Evolutionary conservation across 2,888 invertebrate species (phyloP).

Genomic region (Rhynchonema sp.): DNA sequence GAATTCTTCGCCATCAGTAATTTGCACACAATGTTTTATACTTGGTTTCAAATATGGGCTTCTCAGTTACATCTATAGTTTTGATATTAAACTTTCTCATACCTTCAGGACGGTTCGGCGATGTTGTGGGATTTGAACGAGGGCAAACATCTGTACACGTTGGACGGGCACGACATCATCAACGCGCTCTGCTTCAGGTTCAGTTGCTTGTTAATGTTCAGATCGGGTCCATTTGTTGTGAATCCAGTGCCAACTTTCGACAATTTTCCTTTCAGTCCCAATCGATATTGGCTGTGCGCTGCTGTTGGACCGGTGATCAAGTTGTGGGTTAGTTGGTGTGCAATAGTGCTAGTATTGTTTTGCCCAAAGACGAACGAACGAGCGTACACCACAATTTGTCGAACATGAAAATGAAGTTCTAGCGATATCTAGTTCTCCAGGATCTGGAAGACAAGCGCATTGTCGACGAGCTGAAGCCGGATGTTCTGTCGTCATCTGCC

Average conservation of each 20-base stretch:
- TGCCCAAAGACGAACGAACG: too few relatives aligned
- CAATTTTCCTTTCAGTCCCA: neutral
- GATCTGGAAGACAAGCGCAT: slow-evolving; percentile 98
- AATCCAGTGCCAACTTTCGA: too few relatives aligned
- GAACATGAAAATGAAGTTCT: slow-evolving; percentile 99
- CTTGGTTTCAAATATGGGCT: too few relatives aligned
- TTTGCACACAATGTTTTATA: too few relatives aligned
- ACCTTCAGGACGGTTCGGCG: slow-evolving; percentile 81
- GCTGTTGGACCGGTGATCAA: slow-evolving; percentile 94
- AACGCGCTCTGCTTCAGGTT: slow-evolving; percentile 87
- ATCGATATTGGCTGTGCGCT: slow-evolving; percentile 84
- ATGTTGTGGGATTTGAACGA: slow-evolving; percentile 99
- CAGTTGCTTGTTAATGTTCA: too few relatives aligned
- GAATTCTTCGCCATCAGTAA: too few relatives aligned
- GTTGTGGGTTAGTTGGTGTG: slow-evolving; percentile 49
- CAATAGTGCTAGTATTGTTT: too few relatives aligned
- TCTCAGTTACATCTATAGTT: too few relatives aligned
- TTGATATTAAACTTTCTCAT: too few relatives aligned
- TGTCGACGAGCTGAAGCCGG: slow-evolving; percentile 93
- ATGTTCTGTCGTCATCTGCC: slow-evolving; percentile 58
- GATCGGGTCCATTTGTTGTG: too few relatives aligned
- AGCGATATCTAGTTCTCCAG: slow-evolving; percentile 41
- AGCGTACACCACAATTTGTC: too few relatives aligned
- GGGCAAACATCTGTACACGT: slow-evolving; percentile 92
- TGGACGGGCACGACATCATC: slow-evolving; percentile 94